Conservation (phyloP, 2,797 vertebrate genomes). For the Glyptemys insculpta region DNA sequence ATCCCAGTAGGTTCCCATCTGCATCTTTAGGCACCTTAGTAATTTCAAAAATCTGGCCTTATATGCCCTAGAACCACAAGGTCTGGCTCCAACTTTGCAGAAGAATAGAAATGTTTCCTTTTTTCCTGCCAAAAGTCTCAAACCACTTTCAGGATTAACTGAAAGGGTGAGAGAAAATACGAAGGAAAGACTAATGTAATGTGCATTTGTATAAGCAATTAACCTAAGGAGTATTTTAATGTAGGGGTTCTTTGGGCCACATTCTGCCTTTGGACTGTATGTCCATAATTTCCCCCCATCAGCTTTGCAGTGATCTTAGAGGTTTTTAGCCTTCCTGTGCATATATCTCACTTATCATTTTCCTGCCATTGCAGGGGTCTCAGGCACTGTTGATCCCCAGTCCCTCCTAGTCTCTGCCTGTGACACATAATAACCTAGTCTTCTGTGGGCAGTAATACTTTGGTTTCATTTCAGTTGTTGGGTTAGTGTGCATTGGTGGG, state of each 20-base stretch:
- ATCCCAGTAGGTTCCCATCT: background rate
- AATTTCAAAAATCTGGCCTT: background rate
- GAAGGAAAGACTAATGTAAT: background rate
- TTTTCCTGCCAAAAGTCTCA: background rate
- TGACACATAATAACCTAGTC: too few species aligned
- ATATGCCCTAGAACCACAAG: background rate
- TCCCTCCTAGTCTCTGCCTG: too few species aligned
- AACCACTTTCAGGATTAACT: background rate
- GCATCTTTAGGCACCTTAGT: background rate
- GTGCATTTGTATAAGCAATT: background rate
- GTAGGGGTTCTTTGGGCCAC: background rate
- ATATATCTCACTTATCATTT: too few species aligned
- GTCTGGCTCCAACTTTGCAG: background rate
- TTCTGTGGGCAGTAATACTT: too few species aligned
- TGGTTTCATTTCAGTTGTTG: background rate
- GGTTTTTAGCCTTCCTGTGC: background rate
- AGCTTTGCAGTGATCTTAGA: background rate
- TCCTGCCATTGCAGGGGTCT: too few species aligned
- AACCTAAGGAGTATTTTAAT: background rate
- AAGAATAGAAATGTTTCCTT: fast-evolving
- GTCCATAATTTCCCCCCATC: fast-evolving
- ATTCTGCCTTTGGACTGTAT: background rate
- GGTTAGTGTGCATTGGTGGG: background rate
- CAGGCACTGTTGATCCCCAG: too few species aligned
- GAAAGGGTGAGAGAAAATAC: background rate